Percentiles rank a stretch among this genome's conserved stretches.
These are phyloP conservation scores for Iselma pallidipennis DNA, from an alignment of 2,888 invertebrate species.

Conservation along the genomic window DNA sequence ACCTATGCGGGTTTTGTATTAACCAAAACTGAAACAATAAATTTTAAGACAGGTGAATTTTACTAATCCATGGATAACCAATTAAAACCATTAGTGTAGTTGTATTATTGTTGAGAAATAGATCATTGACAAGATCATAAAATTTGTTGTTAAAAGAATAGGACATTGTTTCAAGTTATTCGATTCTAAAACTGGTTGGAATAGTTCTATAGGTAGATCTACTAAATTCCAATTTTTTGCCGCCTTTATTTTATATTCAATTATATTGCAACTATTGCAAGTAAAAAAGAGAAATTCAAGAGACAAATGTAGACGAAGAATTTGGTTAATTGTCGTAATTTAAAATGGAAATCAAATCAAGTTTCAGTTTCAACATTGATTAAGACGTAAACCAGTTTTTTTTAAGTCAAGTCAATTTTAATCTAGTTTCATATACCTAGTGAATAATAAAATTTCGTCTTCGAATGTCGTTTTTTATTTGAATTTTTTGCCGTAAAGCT, in stretches of 20 bases:
- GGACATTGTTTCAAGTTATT: neutral
- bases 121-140: neutral
- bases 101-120: neutral
- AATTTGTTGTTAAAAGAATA: neutral
- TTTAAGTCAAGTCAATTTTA: neutral
- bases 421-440: neutral
- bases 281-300: too few relatives aligned
- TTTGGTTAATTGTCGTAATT: neutral
- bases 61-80: neutral
- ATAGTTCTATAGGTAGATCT: neutral
- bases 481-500: constrained; percentile 19
- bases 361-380: neutral
- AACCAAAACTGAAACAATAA: too few relatives aligned
- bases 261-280: too few relatives aligned
- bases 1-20: too few relatives aligned
- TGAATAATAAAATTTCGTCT: too few relatives aligned
- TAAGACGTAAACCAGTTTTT: neutral
- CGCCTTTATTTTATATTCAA: too few relatives aligned
- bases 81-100: neutral
- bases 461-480: too few relatives aligned
- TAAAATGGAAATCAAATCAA: neutral
- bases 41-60: neutral
- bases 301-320: too few relatives aligned
- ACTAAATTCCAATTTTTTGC: neutral
- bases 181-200: neutral